Evolutionary conservation across 2,113 vertebrate species (phyloP).

Genomic region (Balaenoptera acutorostrata): DNA sequence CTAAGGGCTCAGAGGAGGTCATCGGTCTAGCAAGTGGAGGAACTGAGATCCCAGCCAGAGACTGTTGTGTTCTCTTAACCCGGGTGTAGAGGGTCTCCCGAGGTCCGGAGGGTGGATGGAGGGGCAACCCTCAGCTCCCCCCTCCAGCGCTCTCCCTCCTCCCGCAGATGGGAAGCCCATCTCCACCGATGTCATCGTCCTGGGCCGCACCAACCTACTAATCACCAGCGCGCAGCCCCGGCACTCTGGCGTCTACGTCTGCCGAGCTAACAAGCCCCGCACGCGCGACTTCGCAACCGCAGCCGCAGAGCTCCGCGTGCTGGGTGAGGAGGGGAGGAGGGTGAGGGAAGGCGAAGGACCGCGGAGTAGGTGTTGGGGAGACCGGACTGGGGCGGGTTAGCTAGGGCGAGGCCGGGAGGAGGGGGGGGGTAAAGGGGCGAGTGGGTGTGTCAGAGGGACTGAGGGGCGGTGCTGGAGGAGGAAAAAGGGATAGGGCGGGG

Average conservation of each 20-base stretch:
- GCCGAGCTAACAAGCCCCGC: slow-evolving; percentile 94
- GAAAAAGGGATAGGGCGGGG: too few relatives aligned
- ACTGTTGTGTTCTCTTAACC: background rate
- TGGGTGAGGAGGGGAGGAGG: slow-evolving; percentile 82
- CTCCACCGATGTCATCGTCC: slow-evolving; percentile 91
- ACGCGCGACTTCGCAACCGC: slow-evolving; percentile 92
- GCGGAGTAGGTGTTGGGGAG: background rate
- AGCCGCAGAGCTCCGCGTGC: slow-evolving; percentile 90
- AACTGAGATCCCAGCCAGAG: background rate
- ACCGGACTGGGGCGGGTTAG: background rate
- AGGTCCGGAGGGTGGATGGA: background rate
- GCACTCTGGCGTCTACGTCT: slow-evolving; percentile 93
- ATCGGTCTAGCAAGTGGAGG: background rate
- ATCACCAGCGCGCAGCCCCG: slow-evolving; percentile 89
- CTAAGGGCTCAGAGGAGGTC: background rate
- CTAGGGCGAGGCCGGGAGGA: too few relatives aligned
- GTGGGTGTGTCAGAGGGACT: background rate
- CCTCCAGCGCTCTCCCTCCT: background rate
- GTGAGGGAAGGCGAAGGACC: background rate
- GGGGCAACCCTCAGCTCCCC: background rate
- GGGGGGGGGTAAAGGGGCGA: background rate
- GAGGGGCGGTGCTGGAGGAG: background rate
- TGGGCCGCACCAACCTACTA: slow-evolving; percentile 92
- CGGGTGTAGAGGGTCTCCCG: background rate
- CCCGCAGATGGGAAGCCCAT: slow-evolving; percentile 91